phyloP scores from a whole-genome alignment of 2,113 vertebrate species.

The Pampusana beccarii region DNA sequence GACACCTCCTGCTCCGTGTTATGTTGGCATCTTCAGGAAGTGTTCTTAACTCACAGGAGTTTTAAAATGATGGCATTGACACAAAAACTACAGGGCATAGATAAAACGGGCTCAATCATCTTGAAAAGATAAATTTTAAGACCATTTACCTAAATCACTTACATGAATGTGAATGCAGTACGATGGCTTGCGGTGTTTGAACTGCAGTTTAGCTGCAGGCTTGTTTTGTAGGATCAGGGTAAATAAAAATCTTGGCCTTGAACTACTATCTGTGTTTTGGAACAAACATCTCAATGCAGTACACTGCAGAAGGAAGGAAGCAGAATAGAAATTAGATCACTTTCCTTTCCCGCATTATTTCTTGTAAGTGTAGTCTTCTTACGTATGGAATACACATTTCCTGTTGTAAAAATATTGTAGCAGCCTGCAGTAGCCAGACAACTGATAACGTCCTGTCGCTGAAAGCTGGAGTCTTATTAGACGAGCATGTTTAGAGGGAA shows the following conservation, averaged over 20 bases:
- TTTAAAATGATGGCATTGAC: background rate
- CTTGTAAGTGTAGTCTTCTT: slow-evolving; percentile 33
- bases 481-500: background rate
- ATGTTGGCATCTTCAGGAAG: background rate
- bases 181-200: background rate
- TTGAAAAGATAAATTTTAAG: background rate
- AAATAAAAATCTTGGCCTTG: slow-evolving; percentile 52
- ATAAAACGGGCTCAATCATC: background rate
- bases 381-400: slow-evolving; percentile 48
- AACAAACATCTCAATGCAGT: slow-evolving; percentile 32
- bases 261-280: slow-evolving; percentile 31
- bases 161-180: background rate
- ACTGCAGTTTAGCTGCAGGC: background rate
- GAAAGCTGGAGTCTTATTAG: background rate
- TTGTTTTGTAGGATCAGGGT: slow-evolving; percentile 12
- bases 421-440: background rate
- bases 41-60: background rate
- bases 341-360: slow-evolving; percentile 49
- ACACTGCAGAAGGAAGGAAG: slow-evolving; percentile 56
- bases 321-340: slow-evolving; percentile 53
- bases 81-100: background rate
- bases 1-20: background rate
- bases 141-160: background rate
- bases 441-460: background rate
- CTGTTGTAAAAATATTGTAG: slow-evolving; percentile 31